Evolutionary conservation across 2,113 vertebrate genomes (phyloP).

Genomic region (Engystomops pustulosus): DNA sequence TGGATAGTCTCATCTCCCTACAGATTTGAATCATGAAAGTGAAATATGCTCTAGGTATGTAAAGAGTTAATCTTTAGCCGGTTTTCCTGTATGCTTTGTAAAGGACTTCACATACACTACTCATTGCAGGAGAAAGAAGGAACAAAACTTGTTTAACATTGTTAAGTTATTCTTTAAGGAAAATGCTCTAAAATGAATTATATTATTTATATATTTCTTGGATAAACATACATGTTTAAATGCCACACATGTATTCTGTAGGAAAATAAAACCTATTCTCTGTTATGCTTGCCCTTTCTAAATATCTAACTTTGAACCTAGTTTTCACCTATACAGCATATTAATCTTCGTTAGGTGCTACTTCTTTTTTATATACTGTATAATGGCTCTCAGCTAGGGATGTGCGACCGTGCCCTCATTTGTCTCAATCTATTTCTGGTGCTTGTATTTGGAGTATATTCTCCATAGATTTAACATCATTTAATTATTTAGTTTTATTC

Average conservation of each 20-base stretch:
- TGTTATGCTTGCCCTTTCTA: neutral
- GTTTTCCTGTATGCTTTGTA: no score
- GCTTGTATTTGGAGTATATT: conserved; percentile 29
- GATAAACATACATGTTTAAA: neutral
- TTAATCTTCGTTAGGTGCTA: neutral
- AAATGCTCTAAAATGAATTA: no score
- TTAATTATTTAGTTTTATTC: conserved; percentile 51
- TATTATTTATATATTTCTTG: no score
- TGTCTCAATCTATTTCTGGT: conserved; percentile 39
- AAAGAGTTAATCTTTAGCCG: no score
- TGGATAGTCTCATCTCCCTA: no score
- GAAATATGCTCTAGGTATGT: no score
- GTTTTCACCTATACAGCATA: neutral
- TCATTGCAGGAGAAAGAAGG: no score
- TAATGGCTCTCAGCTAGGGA: neutral
- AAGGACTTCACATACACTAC: no score
- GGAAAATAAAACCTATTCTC: neutral
- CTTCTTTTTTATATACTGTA: neutral
- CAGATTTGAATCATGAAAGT: no score
- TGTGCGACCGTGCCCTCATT: conserved; percentile 17
- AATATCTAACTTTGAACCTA: neutral
- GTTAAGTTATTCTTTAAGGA: no score
- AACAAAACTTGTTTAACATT: no score
- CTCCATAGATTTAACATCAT: neutral
- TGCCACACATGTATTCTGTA: neutral